A percentile compares a stretch with the other conserved stretches of the same genome.
Conservation (phyloP, 1,140 invertebrate genomes). For the Phthorimaea operculella region DNA sequence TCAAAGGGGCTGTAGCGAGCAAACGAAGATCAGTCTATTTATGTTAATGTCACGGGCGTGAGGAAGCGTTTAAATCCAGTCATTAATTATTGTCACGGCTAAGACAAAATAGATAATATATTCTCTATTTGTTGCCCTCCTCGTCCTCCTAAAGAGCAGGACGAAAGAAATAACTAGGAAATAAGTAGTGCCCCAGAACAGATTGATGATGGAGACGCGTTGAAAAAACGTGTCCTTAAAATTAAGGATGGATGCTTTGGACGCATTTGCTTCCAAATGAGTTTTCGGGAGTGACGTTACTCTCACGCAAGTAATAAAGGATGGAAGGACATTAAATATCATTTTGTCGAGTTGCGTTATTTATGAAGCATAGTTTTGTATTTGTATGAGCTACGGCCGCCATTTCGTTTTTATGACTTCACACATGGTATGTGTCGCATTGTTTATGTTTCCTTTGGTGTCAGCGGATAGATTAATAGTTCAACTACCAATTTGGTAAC, state of each 20-base stretch:
- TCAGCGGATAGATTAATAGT: conserved; percentile 28
- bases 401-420: conserved; percentile 51
- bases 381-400: conserved; percentile 38
- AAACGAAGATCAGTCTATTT: conserved; percentile 66
- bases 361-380: conserved; percentile 39
- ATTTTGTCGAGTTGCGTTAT: conserved; percentile 62
- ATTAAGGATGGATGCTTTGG: conserved; percentile 45
- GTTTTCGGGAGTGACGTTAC: conserved; percentile 45
- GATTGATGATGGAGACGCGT: conserved; percentile 53
- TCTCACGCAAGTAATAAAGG: conserved; percentile 36
- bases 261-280: conserved; percentile 47
- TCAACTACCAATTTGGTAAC: background rate
- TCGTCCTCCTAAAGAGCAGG: conserved; percentile 47
- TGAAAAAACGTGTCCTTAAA: conserved; percentile 58
- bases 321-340: conserved; percentile 56
- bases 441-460: conserved; percentile 47
- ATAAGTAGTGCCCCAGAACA: conserved; percentile 52
- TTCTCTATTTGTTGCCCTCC: conserved; percentile 59
- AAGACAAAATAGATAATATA: conserved; percentile 66
- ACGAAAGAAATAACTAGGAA: conserved; percentile 60
- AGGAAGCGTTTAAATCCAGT: conserved; percentile 67
- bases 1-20: conserved; percentile 58
- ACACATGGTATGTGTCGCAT: conserved; percentile 32
- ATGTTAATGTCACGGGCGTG: conserved; percentile 66
- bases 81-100: conserved; percentile 67